These are phyloP conservation scores for Chelonoidis abingdonii DNA, from an alignment of 2,113 vertebrate species.

Conservation along the genomic window DNA sequence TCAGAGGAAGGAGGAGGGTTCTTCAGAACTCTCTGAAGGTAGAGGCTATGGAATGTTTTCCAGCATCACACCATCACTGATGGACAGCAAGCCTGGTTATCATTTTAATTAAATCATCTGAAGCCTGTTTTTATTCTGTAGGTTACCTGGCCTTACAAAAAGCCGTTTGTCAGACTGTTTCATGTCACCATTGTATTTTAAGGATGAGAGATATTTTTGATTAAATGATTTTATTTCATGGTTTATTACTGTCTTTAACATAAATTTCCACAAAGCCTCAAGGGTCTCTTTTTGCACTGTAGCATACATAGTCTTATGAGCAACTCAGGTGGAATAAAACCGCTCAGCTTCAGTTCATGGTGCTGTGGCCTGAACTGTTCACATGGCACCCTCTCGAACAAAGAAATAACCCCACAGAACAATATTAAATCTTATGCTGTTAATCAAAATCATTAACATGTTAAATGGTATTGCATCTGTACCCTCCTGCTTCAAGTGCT, in stretches of 20 bases:
- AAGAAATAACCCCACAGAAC: not conserved
- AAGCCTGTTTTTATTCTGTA: slow-evolving; percentile 6
- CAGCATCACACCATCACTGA: not conserved
- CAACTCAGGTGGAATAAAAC: slow-evolving; percentile 70
- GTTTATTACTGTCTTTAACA: slow-evolving; percentile 63
- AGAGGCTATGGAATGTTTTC: slow-evolving; percentile 3
- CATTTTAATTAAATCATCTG: slow-evolving; percentile 7
- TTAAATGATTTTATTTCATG: slow-evolving; percentile 57
- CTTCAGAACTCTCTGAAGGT: not conserved
- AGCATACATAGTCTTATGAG: slow-evolving; percentile 47
- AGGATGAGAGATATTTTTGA: slow-evolving; percentile 15
- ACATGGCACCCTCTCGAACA: slow-evolving; percentile 26
- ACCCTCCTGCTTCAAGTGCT: not conserved
- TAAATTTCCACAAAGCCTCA: slow-evolving; percentile 33
- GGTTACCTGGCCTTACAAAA: slow-evolving; percentile 4
- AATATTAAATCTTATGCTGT: not conserved
- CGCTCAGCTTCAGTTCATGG: slow-evolving; percentile 51
- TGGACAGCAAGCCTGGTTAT: not conserved
- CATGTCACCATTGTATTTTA: slow-evolving; percentile 10
- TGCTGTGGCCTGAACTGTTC: slow-evolving; percentile 47
- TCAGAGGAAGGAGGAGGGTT: not conserved
- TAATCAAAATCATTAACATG: not conserved
- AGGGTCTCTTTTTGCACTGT: slow-evolving; percentile 36
- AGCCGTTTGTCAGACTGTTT: slow-evolving; percentile 24
- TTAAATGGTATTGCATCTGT: not conserved